Base-by-base conservation (phyloP, 1,140 invertebrate species). In the Rhysida immarginata region DNA sequence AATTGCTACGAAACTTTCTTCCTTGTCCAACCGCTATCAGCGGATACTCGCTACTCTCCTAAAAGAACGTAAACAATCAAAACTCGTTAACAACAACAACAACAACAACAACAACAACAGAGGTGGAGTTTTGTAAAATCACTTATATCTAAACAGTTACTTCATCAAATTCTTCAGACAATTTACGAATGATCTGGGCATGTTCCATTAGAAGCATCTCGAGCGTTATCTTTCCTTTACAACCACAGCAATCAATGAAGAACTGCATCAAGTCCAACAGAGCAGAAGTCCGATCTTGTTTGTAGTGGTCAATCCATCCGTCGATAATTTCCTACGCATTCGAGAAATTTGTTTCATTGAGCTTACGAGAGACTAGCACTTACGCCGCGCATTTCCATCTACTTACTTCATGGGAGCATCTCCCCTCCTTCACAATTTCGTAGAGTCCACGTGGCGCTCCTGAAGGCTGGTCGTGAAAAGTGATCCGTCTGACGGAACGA, bases 111-210 rank as follows among this genome's bases (percentile, higher is more conserved):
- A n/a, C n/a, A n/a, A n/a, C n/a, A n/a, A n/a, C n/a, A n/a, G n/a
- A n/a, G n/a, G n/a, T n/a, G n/a, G n/a, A n/a, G n/a, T n/a, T n/a
- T n/a, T n/a, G n/a, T n/a, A n/a, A n/a, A n/a, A n/a, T n/a, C n/a
- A n/a, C n/a, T n/a, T n/a, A n/a, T n/a, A n/a, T n/a, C n/a, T n/a
- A n/a, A n/a, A n/a, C n/a, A 56, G 59, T 54, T 65, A 85, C 85
- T 77, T 98, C 95, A 75, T 99, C 95, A 76, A 99, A 99, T 71
- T 98, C 92, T 71, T 99, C 95, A 13, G 95, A 96, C 92, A 99
- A 95, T 74, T 89, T 91, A 57, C 92, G 75, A 64, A 99, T 97
- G 59, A 99, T 96, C 23, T 92, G 85, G 1, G 92, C 92, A 75
- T 95, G 91, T 66, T 96, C 91, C 81, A 96, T 90, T 41, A 81